These are phyloP conservation scores for Ahaetulla prasina DNA, from an alignment of 2,113 vertebrate species.

Conservation along the genomic window DNA sequence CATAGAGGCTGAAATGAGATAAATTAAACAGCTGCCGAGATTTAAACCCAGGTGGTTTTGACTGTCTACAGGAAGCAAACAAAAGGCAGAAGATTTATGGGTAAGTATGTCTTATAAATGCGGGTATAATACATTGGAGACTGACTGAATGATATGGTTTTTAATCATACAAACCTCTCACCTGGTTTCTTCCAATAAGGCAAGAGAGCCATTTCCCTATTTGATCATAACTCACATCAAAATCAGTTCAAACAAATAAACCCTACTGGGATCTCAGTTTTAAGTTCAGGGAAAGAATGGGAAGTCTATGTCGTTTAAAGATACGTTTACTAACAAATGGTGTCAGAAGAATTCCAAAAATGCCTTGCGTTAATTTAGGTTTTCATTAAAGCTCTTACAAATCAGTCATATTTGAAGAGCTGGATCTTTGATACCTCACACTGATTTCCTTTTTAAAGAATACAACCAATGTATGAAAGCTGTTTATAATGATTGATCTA, in stretches of 20 bases:
- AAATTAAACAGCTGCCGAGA: conserved; percentile 59
- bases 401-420: not conserved
- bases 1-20: conserved; percentile 50
- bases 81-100: conserved; percentile 48
- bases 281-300: conserved; percentile 34
- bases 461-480: conserved; percentile 35
- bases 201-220: conserved; percentile 43
- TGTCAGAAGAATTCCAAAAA: not conserved
- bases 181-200: conserved; percentile 29
- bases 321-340: conserved; percentile 25
- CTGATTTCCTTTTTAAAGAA: conserved; percentile 19
- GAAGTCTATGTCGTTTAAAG: conserved; percentile 24
- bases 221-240: conserved; percentile 50
- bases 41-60: conserved; percentile 40
- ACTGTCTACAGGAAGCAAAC: conserved; percentile 41
- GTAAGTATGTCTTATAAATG: conserved; percentile 49
- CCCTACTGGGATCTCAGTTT: conserved; percentile 5
- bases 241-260: conserved; percentile 42
- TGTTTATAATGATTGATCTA: conserved; percentile 10
- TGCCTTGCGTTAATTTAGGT: not conserved
- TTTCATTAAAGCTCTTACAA: not conserved
- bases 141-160: conserved; percentile 31
- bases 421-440: conserved; percentile 6
- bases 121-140: conserved; percentile 23
- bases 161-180: conserved; percentile 54